Base-by-base conservation (phyloP, 2,797 vertebrate species). In the Melanotaenia pygmaea region DNA sequence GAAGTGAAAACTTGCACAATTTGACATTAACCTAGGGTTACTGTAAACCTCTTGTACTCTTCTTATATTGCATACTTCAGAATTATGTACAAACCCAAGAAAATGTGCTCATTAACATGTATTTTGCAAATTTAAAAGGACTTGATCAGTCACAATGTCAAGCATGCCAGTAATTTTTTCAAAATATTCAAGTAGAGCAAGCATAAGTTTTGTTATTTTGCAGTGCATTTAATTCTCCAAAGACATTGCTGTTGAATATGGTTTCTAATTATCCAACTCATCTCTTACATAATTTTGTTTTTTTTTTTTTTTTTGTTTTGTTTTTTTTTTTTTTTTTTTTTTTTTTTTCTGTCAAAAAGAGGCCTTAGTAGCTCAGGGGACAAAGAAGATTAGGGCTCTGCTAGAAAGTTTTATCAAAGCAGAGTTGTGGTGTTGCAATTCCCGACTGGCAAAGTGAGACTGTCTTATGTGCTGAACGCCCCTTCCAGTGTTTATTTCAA, bases 331-430 rank as follows among this genome's bases (percentile, higher is more conserved):
- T 3, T 28, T 28, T 28, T 28, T 3, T 28, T 70, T 75, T 74
- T 72, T 74, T 81, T 85, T 80, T 88, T 86, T 82, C 67, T 77
- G 76, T 86, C 67, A 84, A 67, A 82, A 64, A n/a, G 63, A 80
- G 75, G 72, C 56, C 40, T 81, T n/a, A 59, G 65, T 68, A 68
- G 75, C 83, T 84, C 74, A 37, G 63, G 81, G 80, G 70, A 65
- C 60, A 56, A 11, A 57, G 61, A 30, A 37, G 76, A 76, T 67
- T 50, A 50, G 59, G 61, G n/a, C 61, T 64, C 34, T 51, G 68
- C 26, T 34, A 72, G 47, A 64, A 60, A 58, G 57, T n/a, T 4
- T 53, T 72, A 76, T 84, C 76, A 85, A 80, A 87, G 80, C 69
- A 69, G 47, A 86, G 53, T 57, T 64, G 67, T 11, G 16, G 30